phyloP scores from a whole-genome alignment of 2,113 vertebrate species.

The Tyto alba region DNA sequence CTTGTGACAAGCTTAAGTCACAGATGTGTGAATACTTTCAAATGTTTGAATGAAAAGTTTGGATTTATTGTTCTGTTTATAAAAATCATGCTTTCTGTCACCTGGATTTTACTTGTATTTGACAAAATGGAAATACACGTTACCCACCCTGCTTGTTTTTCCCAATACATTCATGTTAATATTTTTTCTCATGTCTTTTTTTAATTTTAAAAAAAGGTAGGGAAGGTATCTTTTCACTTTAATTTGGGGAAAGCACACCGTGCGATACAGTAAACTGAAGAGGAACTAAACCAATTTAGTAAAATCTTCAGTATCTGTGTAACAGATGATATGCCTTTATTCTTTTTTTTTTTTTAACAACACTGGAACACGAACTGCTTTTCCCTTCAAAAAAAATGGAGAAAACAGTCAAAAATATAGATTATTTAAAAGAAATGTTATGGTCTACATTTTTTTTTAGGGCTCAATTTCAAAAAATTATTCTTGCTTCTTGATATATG shows the following conservation, averaged over 20 bases:
- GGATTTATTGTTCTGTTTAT: background rate
- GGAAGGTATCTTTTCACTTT: background rate
- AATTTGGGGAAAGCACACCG: background rate
- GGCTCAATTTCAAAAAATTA: background rate
- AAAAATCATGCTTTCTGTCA: background rate
- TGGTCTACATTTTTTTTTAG: background rate
- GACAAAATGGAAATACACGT: background rate
- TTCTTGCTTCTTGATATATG: rapidly evolving
- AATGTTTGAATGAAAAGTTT: background rate
- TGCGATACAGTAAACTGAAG: background rate
- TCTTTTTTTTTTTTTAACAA: background rate
- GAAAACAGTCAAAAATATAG: background rate
- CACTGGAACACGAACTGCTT: background rate
- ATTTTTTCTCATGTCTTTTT: background rate
- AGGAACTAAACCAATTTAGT: background rate
- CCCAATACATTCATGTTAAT: rapidly evolving
- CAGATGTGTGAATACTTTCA: background rate
- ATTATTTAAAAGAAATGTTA: background rate
- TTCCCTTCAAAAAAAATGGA: background rate
- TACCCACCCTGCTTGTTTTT: background rate
- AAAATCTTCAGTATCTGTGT: background rate
- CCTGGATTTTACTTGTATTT: background rate
- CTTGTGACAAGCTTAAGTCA: background rate
- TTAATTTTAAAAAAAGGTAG: background rate
- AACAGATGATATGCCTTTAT: background rate